A percentile compares a stretch with the other conserved stretches of the same genome.
Evolutionary conservation across 2,888 invertebrate species (phyloP).

Genomic region (Tholera decimalis): DNA sequence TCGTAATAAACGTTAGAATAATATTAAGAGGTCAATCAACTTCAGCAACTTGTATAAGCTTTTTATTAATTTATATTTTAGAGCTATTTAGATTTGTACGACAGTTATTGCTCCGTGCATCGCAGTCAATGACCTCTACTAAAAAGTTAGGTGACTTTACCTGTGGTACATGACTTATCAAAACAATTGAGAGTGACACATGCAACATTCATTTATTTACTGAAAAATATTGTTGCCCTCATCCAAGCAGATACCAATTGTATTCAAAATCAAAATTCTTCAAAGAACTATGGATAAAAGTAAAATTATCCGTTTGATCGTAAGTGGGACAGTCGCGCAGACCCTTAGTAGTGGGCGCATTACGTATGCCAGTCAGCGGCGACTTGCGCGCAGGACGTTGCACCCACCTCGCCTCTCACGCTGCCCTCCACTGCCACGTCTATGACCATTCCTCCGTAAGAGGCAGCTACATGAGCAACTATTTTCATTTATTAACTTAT

Average conservation of each 20-base stretch:
- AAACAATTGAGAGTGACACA: background rate
- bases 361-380: conserved; percentile 85
- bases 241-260: background rate
- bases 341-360: conserved; percentile 69
- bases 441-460: conserved; percentile 65
- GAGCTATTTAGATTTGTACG: conserved; percentile 9
- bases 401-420: conserved; percentile 78
- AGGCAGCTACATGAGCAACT: conserved; percentile 42
- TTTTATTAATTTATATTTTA: conserved; percentile 28
- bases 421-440: conserved; percentile 64
- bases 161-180: too few relatives aligned
- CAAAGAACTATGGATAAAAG: conserved; percentile 28
- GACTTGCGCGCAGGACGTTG: conserved; percentile 83
- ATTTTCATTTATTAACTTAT: conserved; percentile 23
- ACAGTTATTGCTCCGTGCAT: conserved; percentile 27
- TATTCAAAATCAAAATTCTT: background rate
- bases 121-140: conserved; percentile 27
- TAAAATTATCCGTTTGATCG: conserved; percentile 41
- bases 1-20: conserved; percentile 44
- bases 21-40: conserved; percentile 60
- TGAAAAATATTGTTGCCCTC: background rate
- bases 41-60: conserved; percentile 30
- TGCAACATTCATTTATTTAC: background rate
- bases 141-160: conserved; percentile 14
- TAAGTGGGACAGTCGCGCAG: conserved; percentile 54